phyloP scores from a whole-genome alignment of 2,888 invertebrate genomes.

The Chironomus tentans region DNA sequence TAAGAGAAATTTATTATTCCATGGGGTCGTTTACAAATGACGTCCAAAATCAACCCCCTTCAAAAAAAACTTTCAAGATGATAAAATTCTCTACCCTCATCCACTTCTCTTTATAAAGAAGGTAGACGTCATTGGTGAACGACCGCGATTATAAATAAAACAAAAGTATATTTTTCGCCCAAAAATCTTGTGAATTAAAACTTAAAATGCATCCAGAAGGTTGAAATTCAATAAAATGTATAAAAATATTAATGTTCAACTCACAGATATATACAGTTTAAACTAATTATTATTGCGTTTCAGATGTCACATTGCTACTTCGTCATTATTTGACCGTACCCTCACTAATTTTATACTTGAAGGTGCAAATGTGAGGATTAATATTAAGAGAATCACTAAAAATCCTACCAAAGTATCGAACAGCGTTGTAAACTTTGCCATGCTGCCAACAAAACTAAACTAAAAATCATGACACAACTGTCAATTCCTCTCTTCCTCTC shows the following conservation, averaged over 20 bases:
- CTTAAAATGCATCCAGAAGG: constrained; percentile 2
- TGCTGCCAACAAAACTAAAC: not conserved
- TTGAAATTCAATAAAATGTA: constrained; percentile 16
- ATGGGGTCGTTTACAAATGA: not conserved
- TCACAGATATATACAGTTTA: not conserved
- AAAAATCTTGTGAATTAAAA: not conserved
- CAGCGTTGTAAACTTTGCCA: not conserved
- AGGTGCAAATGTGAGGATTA: constrained; percentile 15
- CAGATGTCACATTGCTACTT: not conserved
- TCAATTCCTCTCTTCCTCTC: too few species aligned
- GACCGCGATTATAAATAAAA: too few species aligned
- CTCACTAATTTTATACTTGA: not conserved
- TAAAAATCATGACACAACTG: too few species aligned
- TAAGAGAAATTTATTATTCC: not conserved
- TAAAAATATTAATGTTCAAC: constrained; percentile 11
- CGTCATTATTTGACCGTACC: not conserved
- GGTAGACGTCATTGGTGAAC: too few species aligned
- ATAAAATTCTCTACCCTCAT: too few species aligned
- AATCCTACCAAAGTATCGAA: not conserved
- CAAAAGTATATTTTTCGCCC: not conserved
- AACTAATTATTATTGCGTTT: not conserved
- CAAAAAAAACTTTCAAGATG: too few species aligned
- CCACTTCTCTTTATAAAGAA: too few species aligned
- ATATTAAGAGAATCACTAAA: constrained; percentile 4
- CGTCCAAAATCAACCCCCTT: not conserved